Conservation (phyloP, 92 coral and sea anemone species). For the Desmophyllum pertusum region DNA sequence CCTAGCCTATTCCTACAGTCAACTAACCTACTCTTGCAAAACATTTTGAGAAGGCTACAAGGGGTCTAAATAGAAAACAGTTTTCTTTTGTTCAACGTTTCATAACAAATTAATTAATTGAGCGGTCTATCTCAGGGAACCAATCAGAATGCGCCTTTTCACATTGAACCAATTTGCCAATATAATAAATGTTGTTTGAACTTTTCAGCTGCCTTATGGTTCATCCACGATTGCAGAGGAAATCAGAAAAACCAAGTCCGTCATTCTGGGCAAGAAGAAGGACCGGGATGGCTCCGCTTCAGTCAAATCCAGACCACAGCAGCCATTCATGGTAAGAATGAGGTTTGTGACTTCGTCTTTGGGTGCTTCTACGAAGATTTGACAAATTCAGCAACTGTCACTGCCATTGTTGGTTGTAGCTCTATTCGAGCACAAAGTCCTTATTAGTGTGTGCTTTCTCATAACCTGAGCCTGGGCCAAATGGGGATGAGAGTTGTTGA, state of each 20-base stretch:
- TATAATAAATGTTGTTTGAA: too few relatives aligned
- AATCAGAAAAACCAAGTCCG: slow-evolving; percentile 82
- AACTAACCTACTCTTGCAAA: too few relatives aligned
- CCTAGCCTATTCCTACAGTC: too few relatives aligned
- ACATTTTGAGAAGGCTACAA: too few relatives aligned
- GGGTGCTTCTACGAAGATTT: not conserved
- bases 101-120: too few relatives aligned
- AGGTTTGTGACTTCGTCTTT: slow-evolving; percentile 40
- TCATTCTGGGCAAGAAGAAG: slow-evolving; percentile 79
- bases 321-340: slow-evolving; percentile 50
- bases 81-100: too few relatives aligned
- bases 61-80: too few relatives aligned
- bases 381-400: not conserved
- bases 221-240: slow-evolving; percentile 80
- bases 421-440: too few relatives aligned
- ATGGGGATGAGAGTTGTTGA: too few relatives aligned
- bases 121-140: too few relatives aligned
- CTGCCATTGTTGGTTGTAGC: not conserved
- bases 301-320: slow-evolving; percentile 60
- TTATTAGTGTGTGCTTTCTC: not conserved
- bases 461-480: not conserved
- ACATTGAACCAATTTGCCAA: too few relatives aligned
- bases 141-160: too few relatives aligned
- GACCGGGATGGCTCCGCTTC: slow-evolving; percentile 73
- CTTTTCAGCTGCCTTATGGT: slow-evolving; percentile 18